Evolutionary conservation across 2,797 vertebrate genomes (phyloP).

Genomic region (Acanthurus leucopareius): DNA sequence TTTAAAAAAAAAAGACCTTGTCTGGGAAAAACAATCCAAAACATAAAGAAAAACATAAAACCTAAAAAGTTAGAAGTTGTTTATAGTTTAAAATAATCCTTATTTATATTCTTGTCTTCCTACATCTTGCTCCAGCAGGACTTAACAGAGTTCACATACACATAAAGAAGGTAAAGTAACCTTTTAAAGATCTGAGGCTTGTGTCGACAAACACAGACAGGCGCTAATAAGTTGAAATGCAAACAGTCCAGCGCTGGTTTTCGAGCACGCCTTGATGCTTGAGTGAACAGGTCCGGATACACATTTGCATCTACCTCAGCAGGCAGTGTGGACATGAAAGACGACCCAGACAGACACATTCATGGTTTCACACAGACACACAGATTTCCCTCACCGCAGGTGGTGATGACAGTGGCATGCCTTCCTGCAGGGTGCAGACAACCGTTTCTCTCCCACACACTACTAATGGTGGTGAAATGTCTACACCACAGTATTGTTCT

Average conservation of each 20-base stretch:
- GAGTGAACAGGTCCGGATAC: conserved; percentile 22
- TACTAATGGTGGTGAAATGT: conserved; percentile 33
- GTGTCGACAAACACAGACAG: background rate
- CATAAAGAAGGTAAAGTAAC: background rate
- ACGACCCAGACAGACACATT: conserved; percentile 55
- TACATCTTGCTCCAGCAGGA: background rate
- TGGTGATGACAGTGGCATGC: conserved; percentile 63
- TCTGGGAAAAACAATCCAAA: background rate
- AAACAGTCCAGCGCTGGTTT: background rate
- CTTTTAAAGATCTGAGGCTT: background rate
- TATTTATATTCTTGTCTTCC: background rate
- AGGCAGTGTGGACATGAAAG: conserved; percentile 36
- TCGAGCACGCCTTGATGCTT: background rate
- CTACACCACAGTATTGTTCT: conserved; percentile 4
- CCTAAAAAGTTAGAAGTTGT: background rate
- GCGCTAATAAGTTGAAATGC: background rate
- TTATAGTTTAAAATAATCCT: background rate
- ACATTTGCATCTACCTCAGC: conserved; percentile 56
- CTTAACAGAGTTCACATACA: background rate
- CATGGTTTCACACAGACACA: conserved; percentile 40
- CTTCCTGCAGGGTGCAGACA: conserved; percentile 56
- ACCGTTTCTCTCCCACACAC: conserved; percentile 48
- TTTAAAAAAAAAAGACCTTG: no score
- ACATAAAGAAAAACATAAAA: background rate
- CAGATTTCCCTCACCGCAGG: conserved; percentile 66